These are phyloP conservation scores for Atrina japonica DNA, from an alignment of 2,888 invertebrate genomes.

Conservation along the genomic window DNA sequence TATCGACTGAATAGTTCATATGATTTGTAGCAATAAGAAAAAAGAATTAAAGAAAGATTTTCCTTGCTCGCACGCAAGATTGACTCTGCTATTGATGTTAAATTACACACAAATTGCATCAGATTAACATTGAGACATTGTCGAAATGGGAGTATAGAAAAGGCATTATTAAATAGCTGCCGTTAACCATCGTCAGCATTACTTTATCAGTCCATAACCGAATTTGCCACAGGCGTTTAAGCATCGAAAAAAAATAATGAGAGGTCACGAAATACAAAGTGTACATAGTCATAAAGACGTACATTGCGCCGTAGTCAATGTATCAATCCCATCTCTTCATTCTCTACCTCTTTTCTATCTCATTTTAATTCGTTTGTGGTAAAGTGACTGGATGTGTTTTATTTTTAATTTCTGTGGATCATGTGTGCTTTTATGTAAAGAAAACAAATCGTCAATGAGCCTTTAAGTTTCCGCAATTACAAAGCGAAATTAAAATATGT, in stretches of 20 bases:
- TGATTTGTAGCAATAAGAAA: neutral
- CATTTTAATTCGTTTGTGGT: too few species aligned
- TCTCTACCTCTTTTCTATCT: too few species aligned
- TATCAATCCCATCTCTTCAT: too few species aligned
- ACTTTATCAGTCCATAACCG: slow-evolving; percentile 11
- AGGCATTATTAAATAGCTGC: slow-evolving; percentile 1
- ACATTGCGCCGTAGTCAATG: too few species aligned
- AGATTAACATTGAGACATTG: slow-evolving; percentile 23
- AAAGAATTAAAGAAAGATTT: slow-evolving; percentile 20
- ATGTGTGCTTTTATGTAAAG: too few species aligned
- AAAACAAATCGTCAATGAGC: too few species aligned
- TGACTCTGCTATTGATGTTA: slow-evolving; percentile 31
- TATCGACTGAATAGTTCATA: slow-evolving; percentile 6
- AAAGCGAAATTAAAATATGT: too few species aligned
- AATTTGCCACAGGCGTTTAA: neutral
- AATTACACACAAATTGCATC: slow-evolving; percentile 38
- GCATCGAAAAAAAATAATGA: neutral
- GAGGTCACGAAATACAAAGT: neutral
- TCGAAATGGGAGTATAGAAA: slow-evolving; percentile 2
- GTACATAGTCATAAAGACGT: too few species aligned
- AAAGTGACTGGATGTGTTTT: too few species aligned
- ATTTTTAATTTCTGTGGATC: too few species aligned
- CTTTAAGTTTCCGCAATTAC: too few species aligned
- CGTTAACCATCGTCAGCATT: neutral
- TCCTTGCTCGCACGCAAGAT: slow-evolving; percentile 32